Percentiles rank a stretch among this genome's conserved stretches.
These are phyloP conservation scores for Eulemur macaco DNA, from an alignment of 2,113 vertebrate species.

Conservation along the genomic window DNA sequence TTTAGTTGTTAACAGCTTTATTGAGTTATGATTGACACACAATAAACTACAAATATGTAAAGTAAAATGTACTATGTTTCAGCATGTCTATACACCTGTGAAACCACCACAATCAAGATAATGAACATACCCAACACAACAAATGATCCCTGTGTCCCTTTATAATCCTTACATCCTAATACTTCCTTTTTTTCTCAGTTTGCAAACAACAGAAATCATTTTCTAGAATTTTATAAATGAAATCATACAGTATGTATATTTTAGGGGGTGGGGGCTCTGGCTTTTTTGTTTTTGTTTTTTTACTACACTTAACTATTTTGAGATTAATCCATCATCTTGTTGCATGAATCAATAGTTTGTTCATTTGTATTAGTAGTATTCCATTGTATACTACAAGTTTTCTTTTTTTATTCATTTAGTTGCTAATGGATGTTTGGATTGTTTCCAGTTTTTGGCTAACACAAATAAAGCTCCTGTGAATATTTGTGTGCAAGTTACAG, in stretches of 20 bases:
- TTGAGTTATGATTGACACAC: not conserved
- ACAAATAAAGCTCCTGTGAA: constrained; percentile 37
- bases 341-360: not conserved
- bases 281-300: not conserved
- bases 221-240: not conserved
- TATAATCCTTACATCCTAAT: not conserved
- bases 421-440: not conserved
- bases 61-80: not conserved
- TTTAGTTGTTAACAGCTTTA: not conserved
- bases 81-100: not conserved
- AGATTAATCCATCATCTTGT: not conserved
- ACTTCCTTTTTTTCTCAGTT: not conserved
- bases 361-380: not conserved
- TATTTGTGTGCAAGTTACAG: not conserved
- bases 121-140: not conserved
- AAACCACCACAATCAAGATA: not conserved
- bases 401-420: not conserved
- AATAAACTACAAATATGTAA: not conserved
- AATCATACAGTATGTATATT: not conserved
- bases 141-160: not conserved
- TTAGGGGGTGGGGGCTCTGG: not conserved
- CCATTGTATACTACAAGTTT: not conserved
- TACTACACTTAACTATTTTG: not conserved
- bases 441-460: not conserved
- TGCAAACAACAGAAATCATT: not conserved